Percentiles rank a stretch among this genome's conserved stretches.
Evolutionary conservation across 2,888 invertebrate species (phyloP).

Genomic region (Balanococcus diminutus): DNA sequence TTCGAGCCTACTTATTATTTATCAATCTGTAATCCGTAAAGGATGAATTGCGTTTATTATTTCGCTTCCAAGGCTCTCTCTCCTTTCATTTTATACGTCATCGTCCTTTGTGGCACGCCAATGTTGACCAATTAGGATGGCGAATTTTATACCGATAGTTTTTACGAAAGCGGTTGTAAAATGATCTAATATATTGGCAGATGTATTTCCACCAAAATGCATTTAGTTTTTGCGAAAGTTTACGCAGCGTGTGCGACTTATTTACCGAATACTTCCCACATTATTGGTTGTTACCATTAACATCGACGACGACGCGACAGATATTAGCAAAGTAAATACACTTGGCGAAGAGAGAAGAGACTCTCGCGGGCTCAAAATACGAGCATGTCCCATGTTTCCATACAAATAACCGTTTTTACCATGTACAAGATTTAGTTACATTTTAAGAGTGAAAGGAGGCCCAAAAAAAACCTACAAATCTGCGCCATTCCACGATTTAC

Average conservation of each 20-base stretch:
- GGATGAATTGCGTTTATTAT: background rate
- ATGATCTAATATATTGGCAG: constrained; percentile 7
- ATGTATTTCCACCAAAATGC: constrained; percentile 7
- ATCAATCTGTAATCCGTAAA: constrained; percentile 36
- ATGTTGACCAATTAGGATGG: background rate
- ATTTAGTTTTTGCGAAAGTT: constrained; percentile 12
- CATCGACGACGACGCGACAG: background rate
- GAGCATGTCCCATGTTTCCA: background rate
- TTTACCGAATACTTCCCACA: constrained; percentile 11
- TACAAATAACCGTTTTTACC: constrained; percentile 4
- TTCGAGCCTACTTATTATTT: constrained; percentile 53
- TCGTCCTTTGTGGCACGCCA: background rate
- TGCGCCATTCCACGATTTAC: background rate
- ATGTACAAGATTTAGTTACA: background rate
- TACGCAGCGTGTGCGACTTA: background rate
- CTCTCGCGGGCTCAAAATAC: background rate
- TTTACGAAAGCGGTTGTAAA: background rate
- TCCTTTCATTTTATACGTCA: background rate
- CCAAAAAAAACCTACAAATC: background rate
- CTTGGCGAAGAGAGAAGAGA: constrained; percentile 31
- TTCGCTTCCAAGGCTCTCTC: too few relatives aligned
- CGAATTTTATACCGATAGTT: background rate
- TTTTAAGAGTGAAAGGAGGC: background rate
- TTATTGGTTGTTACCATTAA: constrained; percentile 8
- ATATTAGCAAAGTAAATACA: constrained; percentile 53